Evolutionary conservation across 2,888 invertebrate species (phyloP), one percentile per base, ranked within the genome.

Genomic region (Cactoblastis cactorum): DNA sequence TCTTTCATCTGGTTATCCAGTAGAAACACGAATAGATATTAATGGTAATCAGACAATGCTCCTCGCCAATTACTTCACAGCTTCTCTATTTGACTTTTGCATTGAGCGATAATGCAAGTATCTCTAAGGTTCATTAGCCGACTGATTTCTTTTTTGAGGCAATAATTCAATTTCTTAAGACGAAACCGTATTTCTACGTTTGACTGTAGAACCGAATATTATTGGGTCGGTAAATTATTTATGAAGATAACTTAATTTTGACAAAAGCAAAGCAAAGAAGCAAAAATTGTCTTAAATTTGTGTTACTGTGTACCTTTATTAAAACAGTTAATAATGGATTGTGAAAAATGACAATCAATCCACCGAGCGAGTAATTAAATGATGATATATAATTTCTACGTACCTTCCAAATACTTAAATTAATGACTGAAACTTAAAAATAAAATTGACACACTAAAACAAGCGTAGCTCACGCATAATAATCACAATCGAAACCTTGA

Each of bases 71-170:
- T 11, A 32, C 15, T 43, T 11, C 28, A 43, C 11, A 11, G 28
- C 2, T 17, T 43, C n/a, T n/a, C n/a, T n/a, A n/a, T n/a, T n/a
- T 28, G 28, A 17, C 28, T 24, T 28, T 5, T 28, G 17, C 8
- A 17, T 43, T 43, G 11, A 28, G 28, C 43, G n/a, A n/a, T n/a
- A 43, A 43, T 24, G 9, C 11, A 28, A 28, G 28, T 32, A 32
- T 43, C 41, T 43, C 28, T 15, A 28, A 43, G 43, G 43, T 43
- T 43, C 28, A 28, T 43, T 43, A 28, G 6, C 14, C 28, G 28
- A 15, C 28, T 43, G 43, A 43, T 43, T 28, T 6, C 15, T n/a
- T 11, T 28, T 14, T n/a, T 22, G 35, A 35, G 14, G 19, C 41
- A 41, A 41, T 41, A 19, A 8, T 19, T 38, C 12, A 18, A 14